Conservation (phyloP, 2,888 invertebrate genomes). For the Neocrepidodera transversa region DNA sequence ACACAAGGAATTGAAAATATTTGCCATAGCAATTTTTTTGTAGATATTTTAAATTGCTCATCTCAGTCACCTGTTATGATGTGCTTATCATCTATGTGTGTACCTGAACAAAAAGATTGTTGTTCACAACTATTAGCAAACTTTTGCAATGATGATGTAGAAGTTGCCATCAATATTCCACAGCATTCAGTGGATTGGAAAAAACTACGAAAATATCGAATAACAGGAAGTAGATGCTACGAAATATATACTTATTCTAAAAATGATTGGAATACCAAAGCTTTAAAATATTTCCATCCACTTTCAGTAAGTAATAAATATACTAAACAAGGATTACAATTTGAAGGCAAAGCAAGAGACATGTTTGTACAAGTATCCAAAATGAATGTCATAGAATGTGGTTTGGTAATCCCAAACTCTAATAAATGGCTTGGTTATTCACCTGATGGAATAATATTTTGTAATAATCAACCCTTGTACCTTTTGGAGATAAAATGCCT, state of each 20-base stretch:
- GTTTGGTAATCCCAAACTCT: not conserved
- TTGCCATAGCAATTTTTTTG: not conserved
- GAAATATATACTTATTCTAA: slow-evolving; percentile 27
- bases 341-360: not conserved
- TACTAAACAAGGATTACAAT: not conserved
- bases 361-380: not conserved
- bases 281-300: not conserved
- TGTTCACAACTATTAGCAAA: not conserved
- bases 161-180: not conserved
- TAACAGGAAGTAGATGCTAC: too few relatives aligned
- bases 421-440: not conserved
- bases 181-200: slow-evolving; percentile 11
- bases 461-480: not conserved
- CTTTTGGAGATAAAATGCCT: slow-evolving; percentile 2
- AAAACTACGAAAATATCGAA: slow-evolving; percentile 7
- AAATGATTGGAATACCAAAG: slow-evolving; percentile 23
- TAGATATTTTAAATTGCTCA: too few relatives aligned
- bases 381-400: not conserved
- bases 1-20: not conserved
- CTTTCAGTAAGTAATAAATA: not conserved
- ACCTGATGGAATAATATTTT: not conserved
- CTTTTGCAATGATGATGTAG: slow-evolving; percentile 3
- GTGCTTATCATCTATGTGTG: not conserved
- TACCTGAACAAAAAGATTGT: not conserved
- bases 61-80: too few relatives aligned